Conservation (phyloP, 1,140 invertebrate species). For the Drosophila elegans region DNA sequence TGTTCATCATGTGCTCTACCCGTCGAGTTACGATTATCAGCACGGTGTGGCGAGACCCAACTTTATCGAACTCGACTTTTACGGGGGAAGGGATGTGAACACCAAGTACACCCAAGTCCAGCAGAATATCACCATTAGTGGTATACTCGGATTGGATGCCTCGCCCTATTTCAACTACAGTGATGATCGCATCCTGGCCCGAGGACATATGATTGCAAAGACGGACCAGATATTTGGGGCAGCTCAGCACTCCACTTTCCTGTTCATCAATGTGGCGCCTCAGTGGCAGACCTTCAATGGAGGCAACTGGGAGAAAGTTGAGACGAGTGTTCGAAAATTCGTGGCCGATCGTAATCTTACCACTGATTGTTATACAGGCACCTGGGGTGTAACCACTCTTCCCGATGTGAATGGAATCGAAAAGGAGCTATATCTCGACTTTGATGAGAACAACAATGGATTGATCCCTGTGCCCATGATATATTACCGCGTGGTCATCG, state of each 20-base stretch:
- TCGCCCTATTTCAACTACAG: conserved; percentile 69
- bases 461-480: conserved; percentile 86
- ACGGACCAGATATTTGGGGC: conserved; percentile 88
- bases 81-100: conserved; percentile 73
- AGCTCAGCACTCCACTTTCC: conserved; percentile 88
- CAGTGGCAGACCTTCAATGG: conserved; percentile 89
- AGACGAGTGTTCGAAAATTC: conserved; percentile 85
- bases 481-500: conserved; percentile 87
- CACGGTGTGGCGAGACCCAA: conserved; percentile 70
- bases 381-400: conserved; percentile 86
- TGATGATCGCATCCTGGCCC: conserved; percentile 85
- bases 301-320: conserved; percentile 87
- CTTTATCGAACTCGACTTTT: conserved; percentile 78
- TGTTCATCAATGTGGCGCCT: conserved; percentile 88
- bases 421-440: conserved; percentile 85
- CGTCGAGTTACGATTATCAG: conserved; percentile 79
- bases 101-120: conserved; percentile 70
- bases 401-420: conserved; percentile 85
- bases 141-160: conserved; percentile 75
- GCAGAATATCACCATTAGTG: conserved; percentile 76
- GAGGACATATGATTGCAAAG: conserved; percentile 89
- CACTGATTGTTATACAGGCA: conserved; percentile 87
- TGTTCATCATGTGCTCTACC: conserved; percentile 80
- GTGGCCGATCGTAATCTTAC: conserved; percentile 75
- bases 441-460: conserved; percentile 80